Percentiles rank a stretch among this genome's conserved stretches.
Evolutionary conservation across 2,113 vertebrate genomes (phyloP).

Genomic region (Pao palembangensis): DNA sequence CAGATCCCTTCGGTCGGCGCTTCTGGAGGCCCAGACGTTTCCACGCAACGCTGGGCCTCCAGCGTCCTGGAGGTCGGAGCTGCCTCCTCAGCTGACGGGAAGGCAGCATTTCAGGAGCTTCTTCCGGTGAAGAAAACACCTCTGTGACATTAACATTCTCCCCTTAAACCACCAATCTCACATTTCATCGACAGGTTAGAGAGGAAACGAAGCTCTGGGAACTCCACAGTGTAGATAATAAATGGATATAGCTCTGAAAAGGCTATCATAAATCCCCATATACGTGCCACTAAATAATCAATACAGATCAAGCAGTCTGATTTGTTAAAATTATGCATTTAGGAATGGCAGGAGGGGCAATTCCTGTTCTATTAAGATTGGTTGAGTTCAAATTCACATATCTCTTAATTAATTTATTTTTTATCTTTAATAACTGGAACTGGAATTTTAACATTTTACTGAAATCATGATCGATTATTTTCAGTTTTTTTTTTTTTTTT

Average conservation of each 20-base stretch:
- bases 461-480: no score
- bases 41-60: conserved; percentile 4
- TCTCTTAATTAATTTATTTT: no score
- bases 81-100: no score
- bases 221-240: background rate
- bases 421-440: no score
- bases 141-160: conserved; percentile 1
- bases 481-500: no score
- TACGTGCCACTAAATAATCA: no score
- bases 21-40: conserved; percentile 32
- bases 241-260: background rate
- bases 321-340: conserved; percentile 13
- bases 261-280: background rate
- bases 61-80: no score
- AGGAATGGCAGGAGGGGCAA: no score
- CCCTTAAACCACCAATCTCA: conserved; percentile 6
- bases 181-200: background rate
- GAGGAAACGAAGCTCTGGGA: conserved; percentile 4
- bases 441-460: no score
- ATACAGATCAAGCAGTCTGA: background rate
- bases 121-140: background rate
- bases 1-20: conserved; percentile 42
- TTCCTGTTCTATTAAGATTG: no score
- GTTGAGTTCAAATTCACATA: no score
- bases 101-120: conserved; percentile 1